Percentiles rank a stretch among this genome's conserved stretches.
These are phyloP conservation scores for Caenorhabditis tropicalis DNA, from an alignment of 1,140 invertebrate species.

Conservation along the genomic window DNA sequence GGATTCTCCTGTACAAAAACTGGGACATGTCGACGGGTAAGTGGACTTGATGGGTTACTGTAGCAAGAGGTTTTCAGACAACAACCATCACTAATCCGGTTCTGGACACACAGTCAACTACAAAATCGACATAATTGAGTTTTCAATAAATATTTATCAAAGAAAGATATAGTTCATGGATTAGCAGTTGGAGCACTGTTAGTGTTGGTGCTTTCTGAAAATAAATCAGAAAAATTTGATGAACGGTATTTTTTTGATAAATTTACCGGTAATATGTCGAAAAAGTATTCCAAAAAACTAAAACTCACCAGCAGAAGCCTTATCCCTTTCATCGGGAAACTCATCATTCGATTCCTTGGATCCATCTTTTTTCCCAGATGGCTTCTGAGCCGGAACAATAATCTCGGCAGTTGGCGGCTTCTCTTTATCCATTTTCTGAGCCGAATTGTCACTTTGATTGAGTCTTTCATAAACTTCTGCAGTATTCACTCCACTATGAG, in stretches of 20 bases:
- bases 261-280: no score
- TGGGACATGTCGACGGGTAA: neutral
- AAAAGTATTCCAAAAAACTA: no score
- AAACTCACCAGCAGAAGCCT: neutral
- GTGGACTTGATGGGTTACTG: neutral
- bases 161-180: neutral
- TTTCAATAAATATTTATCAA: neutral
- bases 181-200: no score
- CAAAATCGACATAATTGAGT: no score
- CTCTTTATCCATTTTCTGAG: conserved; percentile 15
- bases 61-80: neutral
- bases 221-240: no score
- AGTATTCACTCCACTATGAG: conserved; percentile 16
- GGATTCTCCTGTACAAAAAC: neutral
- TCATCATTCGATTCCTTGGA: neutral
- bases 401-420: neutral
- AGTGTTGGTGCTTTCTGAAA: no score
- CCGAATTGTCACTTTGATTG: neutral
- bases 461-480: conserved; percentile 27
- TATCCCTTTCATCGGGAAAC: neutral
- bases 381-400: neutral
- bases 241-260: no score
- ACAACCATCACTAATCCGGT: neutral
- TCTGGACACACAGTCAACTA: neutral
- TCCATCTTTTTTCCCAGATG: neutral